Conservation (phyloP, 2,888 invertebrate species). For the Trimorus sp. region DNA sequence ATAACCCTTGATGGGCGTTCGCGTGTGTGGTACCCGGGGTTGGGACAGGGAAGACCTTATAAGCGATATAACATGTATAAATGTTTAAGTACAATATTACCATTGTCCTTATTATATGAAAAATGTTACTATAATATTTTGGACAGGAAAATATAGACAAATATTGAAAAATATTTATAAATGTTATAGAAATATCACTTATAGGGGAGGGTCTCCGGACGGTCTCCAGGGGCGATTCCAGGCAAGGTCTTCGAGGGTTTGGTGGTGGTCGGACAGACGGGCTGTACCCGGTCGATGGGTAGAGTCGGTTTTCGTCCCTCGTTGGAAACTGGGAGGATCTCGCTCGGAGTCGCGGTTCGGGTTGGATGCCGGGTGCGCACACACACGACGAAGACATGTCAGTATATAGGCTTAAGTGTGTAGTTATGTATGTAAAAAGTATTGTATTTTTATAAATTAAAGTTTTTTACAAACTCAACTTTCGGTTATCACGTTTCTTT, state of each 20-base stretch:
- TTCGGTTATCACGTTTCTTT: no score
- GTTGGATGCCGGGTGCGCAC: constrained; percentile 7
- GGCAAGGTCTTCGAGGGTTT: no score
- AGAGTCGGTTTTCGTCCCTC: constrained; percentile 7
- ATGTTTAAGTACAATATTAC: no score
- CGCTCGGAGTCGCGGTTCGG: neutral
- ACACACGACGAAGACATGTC: constrained; percentile 26
- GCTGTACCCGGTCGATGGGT: neutral
- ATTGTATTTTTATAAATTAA: constrained; percentile 64
- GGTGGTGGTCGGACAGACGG: neutral
- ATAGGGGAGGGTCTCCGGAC: no score
- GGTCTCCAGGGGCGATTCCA: no score
- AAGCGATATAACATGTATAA: no score
- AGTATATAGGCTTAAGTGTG: constrained; percentile 45
- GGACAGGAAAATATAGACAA: no score
- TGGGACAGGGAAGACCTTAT: no score
- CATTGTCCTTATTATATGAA: no score
- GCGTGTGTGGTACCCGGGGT: neutral
- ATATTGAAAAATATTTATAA: no score
- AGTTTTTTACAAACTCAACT: constrained; percentile 30
- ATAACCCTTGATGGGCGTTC: neutral
- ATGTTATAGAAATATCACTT: no score
- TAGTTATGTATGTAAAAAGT: constrained; percentile 59
- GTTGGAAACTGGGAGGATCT: neutral
- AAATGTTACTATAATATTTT: no score